These are phyloP conservation scores for Cherax destructor DNA, from an alignment of 1,140 invertebrate species.

Conservation along the genomic window DNA sequence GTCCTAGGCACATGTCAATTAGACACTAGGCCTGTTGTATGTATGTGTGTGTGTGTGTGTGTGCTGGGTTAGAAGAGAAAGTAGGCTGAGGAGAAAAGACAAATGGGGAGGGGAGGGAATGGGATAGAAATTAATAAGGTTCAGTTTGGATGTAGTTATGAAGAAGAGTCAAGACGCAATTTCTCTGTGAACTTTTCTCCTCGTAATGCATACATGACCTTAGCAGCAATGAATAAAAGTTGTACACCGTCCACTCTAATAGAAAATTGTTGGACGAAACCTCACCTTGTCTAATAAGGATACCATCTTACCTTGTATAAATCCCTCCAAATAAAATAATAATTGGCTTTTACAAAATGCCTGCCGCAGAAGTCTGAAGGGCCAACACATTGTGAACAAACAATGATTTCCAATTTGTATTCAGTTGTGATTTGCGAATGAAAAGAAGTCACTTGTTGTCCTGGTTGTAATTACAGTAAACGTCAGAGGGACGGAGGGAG, in stretches of 20 bases:
- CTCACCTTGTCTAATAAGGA: too few relatives aligned
- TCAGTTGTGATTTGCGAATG: constrained; percentile 51
- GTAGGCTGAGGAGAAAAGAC: too few relatives aligned
- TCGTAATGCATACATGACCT: too few relatives aligned
- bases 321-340: not conserved
- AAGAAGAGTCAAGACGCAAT: too few relatives aligned
- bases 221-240: too few relatives aligned
- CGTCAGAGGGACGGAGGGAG: not conserved
- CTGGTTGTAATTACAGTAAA: constrained; percentile 22
- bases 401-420: constrained; percentile 61
- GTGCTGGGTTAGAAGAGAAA: too few relatives aligned
- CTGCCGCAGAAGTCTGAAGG: not conserved
- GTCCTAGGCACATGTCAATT: too few relatives aligned
- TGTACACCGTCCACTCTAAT: too few relatives aligned
- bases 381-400: constrained; percentile 42
- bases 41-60: not conserved
- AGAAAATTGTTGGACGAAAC: too few relatives aligned
- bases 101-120: not conserved
- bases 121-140: not conserved
- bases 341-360: constrained; percentile 21
- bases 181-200: too few relatives aligned
- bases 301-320: too few relatives aligned
- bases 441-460: constrained; percentile 28
- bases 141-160: too few relatives aligned
- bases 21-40: not conserved